Percentiles rank a stretch among this genome's conserved stretches.
phyloP scores from a whole-genome alignment of 2,888 invertebrate species.

The Oxycera nigricornis region DNA sequence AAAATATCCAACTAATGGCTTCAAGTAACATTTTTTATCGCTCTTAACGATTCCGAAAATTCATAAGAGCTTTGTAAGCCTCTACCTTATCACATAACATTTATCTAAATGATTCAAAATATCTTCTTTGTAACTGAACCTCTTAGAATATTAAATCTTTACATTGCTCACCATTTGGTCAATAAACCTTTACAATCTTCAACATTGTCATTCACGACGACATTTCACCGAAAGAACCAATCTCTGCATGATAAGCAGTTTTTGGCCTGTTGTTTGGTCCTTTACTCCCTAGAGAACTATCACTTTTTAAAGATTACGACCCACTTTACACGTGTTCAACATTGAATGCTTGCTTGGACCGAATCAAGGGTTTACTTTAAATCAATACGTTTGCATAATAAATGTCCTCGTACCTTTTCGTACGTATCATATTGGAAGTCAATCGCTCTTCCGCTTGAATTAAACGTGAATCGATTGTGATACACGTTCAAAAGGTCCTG shows the following conservation, averaged over 20 bases:
- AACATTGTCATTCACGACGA: neutral
- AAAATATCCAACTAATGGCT: too few species aligned
- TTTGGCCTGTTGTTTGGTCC: neutral
- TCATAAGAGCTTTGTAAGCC: too few species aligned
- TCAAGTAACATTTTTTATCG: too few species aligned
- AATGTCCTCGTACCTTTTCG: neutral
- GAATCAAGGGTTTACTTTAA: neutral
- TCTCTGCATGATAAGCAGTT: slow-evolving; percentile 9
- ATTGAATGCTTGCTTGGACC: neutral
- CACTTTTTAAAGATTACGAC: neutral
- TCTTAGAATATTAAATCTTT: too few species aligned
- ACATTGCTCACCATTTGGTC: too few species aligned
- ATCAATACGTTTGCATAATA: neutral
- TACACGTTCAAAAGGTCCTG: too few species aligned
- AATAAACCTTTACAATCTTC: neutral
- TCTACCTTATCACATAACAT: too few species aligned
- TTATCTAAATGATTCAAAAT: too few species aligned
- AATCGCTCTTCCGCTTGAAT: neutral
- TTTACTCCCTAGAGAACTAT: neutral
- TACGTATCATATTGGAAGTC: neutral
- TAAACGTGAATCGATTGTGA: neutral
- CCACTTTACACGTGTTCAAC: slow-evolving; percentile 15
- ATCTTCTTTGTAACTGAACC: too few species aligned
- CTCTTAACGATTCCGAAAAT: too few species aligned
- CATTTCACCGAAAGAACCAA: neutral